Evolutionary conservation across 2,113 vertebrate species (phyloP).

Genomic region (Gopherus evgoodei): DNA sequence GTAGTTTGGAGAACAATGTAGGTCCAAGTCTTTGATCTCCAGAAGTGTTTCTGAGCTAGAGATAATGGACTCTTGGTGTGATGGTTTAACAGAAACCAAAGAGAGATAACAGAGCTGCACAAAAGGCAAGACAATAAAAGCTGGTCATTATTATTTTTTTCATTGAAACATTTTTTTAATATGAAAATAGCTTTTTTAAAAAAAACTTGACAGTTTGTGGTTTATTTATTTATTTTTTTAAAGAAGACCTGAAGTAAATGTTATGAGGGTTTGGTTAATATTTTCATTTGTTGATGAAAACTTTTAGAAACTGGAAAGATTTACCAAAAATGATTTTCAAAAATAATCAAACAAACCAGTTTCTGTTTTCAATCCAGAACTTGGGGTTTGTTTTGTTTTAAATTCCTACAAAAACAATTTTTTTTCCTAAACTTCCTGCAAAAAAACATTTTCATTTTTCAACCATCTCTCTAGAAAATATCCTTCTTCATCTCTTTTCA

Average conservation of each 20-base stretch:
- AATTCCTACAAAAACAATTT: neutral
- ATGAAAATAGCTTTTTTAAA: neutral
- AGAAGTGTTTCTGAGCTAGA: neutral
- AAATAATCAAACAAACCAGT: neutral
- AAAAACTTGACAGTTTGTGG: too few species aligned
- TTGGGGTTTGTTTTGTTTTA: neutral
- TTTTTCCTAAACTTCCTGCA: neutral
- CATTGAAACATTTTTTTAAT: neutral
- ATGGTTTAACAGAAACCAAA: neutral
- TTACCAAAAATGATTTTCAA: neutral
- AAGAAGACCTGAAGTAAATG: neutral
- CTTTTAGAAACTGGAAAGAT: neutral
- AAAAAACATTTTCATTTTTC: neutral
- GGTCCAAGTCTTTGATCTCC: neutral
- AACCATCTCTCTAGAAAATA: neutral
- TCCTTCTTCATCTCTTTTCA: neutral
- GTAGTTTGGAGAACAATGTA: neutral
- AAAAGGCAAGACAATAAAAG: neutral
- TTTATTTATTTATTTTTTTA: too few species aligned
- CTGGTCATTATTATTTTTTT: neutral
- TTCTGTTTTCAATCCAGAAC: neutral
- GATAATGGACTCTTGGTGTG: neutral
- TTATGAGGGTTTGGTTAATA: neutral
- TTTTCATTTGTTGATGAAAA: neutral
- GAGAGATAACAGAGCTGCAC: neutral